Evolutionary conservation across 2,113 vertebrate species (phyloP), one percentile per base, ranked within the genome.

Genomic region (Ageneiosus marmoratus): DNA sequence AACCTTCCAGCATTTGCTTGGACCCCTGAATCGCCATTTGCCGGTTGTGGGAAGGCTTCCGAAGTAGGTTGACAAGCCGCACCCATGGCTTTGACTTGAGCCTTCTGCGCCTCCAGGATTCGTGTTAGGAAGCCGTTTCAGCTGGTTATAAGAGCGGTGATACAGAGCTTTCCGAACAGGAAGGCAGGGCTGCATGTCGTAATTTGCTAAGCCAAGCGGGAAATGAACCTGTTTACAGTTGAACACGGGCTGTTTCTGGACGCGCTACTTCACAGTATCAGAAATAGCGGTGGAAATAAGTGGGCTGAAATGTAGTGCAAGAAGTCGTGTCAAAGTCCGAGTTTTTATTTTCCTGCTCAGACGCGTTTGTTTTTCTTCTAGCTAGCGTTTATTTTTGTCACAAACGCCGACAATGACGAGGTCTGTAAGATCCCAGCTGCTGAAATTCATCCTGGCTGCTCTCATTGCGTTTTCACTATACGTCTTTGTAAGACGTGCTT

Each of bases 391-490:
- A 7, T 1, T 24, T 56, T 24, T 0, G 13, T 11, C 6, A 3
- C 32, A 72, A 58, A n/a, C 55, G 58, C 2, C 51, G 1, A 75
- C 85, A 50, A 92, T 92, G 90, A 48, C 12, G 67, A 82, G 13
- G 70, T 18, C 12, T 83, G 63, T 4, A 0, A 44, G 2, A 0
- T 60, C 56, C 75, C 86, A 77, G 62, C 67, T 82, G 2, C 53
- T 88, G 1, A 90, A 83, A 87, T 86, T 83, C 0, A 24, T 92
- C 3, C 34, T 87, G 0, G 83, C 72, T 0, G 67, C 55, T 5
- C 22, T 86, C 16, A 74, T 91, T 7, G n/a, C 88, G 3, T 27
- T 93, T 62, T 77, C 44, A 0, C 78, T 77, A 6, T 84, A 86
- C 8, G 0, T 88, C 2, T 9, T 86, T 2, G 55, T 88, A 13